Percentiles rank a stretch among this genome's conserved stretches.
These are phyloP conservation scores for Ovis aries DNA, from an alignment of 2,113 vertebrate species.

Conservation along the genomic window ARS-UI_Ramb_v3.0 NC_056072.1:5284001-5284500, in stretches of 20 bases:
- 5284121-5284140: not conserved
- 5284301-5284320: not conserved
- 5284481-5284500: not conserved
- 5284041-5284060: not conserved
- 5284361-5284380: not conserved
- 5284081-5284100: not conserved
- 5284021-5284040: fast-evolving
- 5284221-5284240: not conserved
- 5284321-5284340: not conserved
- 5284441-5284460: not conserved
- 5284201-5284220: not conserved
- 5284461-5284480: not conserved
- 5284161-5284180: not conserved
- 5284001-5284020: fast-evolving
- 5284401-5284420: not conserved
- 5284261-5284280: not conserved
- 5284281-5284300: not conserved
- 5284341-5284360: not conserved
- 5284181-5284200: not conserved
- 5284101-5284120: not conserved
- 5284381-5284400: not conserved
- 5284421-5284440: not conserved
- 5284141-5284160: not conserved
- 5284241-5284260: not conserved
- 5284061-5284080: not conserved